Evolutionary conservation across 2,797 vertebrate genomes (phyloP), one percentile per base, ranked within the genome.

Genomic region (Sebastolobus altivelis): DNA sequence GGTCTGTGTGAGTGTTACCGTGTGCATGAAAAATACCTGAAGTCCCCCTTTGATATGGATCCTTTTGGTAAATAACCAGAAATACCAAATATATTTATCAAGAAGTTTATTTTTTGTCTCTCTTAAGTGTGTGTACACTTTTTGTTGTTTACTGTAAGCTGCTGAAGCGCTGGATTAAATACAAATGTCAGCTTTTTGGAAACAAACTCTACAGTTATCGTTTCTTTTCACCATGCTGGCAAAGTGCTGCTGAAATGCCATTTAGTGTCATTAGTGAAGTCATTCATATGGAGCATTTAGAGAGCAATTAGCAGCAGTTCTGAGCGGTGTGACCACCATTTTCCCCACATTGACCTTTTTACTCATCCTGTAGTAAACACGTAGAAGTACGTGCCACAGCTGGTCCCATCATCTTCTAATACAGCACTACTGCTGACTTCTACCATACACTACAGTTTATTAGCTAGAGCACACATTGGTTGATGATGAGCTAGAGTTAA

Each of bases 41-140:
- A 29, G 35, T 85, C 65, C 59, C 71, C 73, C 16, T 84, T 77
- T 86, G 74, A 87, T 70, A 83, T 54, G 3, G 49, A 77, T 87
- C 14, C 35, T 68, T 81, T 81, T 73, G 38, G 56, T 82, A 65
- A 86, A 66, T 31, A 40, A 75, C 18, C 72, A 80, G 37, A 80
- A 88, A 89, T 65, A 80, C 76, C 85, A 93, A 92, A 91, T 92
- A 88, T 88, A 75, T 90, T 85, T 68, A 82, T 81, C 6, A 4
- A 80, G 14, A 73, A 40, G 8, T 80, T 79, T 83, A 58, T 72
- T 88, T 91, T 91, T 82, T 82, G 65, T 67, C 67, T 72, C 31
- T 77, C 18, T 63, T 60, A 68, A 75, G 66, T 89, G 65, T 92
- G 77, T 83, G 72, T 89, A 72, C 11, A 18, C 76, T 74, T 78